Base-by-base conservation (phyloP, 2,113 vertebrate genomes). In the Helogale parvula region DNA sequence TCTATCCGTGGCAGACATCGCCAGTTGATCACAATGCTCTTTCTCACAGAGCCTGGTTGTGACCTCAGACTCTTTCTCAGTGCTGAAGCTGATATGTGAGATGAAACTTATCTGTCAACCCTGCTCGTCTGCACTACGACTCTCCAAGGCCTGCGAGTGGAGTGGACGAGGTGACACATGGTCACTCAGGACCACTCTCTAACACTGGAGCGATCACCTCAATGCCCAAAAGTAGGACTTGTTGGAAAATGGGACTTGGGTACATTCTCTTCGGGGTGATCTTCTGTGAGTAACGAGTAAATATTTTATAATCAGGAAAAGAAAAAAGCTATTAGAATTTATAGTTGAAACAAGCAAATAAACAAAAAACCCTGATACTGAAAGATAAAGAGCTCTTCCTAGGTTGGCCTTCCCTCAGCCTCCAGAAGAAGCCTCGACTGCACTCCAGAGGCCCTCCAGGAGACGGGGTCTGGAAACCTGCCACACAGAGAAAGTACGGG, bases 71-170 rank as follows among this genome's bases (percentile, higher is more conserved):
- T 31, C 41, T 65, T 83, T 84, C 86, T 90, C 52, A 63, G 50
- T 3, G 71, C 77, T 41, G 27, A 76, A 41, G 68, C 1, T 80
- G 83, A 95, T 38, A 10, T 7, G 87, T 17, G 91, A 65, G 69
- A 71, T 74, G 88, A 95, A 87, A 82, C 82, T 65, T 31, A 35
- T 38, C 83, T 65, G 35, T 94, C 47, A 63, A 25, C 80, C 45
- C 76, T 71, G 82, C 33, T 27, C 71, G 33, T 85, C 86, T 45
- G 35, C 38, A 74, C 57, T n/a, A 25, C 81, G 71, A 65, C 25
- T n/a, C 52, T 35, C 86, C 60, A 71, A 10, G n/a, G 31, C 25
- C 79, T 52, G 19, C 76, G 27, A 68, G 60, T 29, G 33, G 85
- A 80, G 50, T 71, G 1, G 76, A 31, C 50, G 79, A 71, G 23